Percentiles rank a stretch among this genome's conserved stretches.
These are phyloP conservation scores for Psilopogon haemacephalus DNA, from an alignment of 2,113 vertebrate genomes.

Conservation along the genomic window DNA sequence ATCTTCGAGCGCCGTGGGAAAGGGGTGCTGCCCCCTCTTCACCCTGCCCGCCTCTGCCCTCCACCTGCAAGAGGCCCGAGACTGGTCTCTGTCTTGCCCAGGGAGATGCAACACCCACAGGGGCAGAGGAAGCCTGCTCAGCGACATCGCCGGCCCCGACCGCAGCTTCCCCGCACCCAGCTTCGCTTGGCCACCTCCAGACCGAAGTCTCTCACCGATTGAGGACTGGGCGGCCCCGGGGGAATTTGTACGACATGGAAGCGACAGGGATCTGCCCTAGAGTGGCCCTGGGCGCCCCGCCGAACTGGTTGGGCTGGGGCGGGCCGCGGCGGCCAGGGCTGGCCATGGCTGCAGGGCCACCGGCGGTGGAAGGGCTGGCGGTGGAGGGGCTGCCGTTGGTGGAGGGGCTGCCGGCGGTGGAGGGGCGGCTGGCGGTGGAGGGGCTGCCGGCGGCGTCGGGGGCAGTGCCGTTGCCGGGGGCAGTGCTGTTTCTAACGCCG, in stretches of 20 bases:
- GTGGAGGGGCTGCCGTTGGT: no score
- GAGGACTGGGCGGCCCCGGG: no score
- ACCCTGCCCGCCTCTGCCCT: background rate
- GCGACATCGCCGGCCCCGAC: background rate
- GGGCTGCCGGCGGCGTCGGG: background rate
- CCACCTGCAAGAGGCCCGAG: background rate
- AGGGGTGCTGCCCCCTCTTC: background rate
- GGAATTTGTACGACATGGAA: accelerated
- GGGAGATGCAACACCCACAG: no score
- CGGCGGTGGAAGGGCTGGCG: background rate
- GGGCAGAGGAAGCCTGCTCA: background rate
- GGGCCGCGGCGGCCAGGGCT: background rate
- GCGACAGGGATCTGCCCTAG: background rate
- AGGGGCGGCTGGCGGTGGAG: background rate
- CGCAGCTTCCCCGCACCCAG: background rate
- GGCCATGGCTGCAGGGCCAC: background rate
- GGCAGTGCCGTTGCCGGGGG: no score
- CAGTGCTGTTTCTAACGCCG: background rate
- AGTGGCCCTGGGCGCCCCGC: background rate
- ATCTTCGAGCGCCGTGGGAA: background rate
- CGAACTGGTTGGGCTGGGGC: background rate
- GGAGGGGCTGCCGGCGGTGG: background rate
- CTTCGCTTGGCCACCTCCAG: background rate
- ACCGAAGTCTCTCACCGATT: background rate
- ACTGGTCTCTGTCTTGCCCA: background rate